phyloP scores from a whole-genome alignment of 64 coral and sea anemone species.

The Trachythela sp. region DNA sequence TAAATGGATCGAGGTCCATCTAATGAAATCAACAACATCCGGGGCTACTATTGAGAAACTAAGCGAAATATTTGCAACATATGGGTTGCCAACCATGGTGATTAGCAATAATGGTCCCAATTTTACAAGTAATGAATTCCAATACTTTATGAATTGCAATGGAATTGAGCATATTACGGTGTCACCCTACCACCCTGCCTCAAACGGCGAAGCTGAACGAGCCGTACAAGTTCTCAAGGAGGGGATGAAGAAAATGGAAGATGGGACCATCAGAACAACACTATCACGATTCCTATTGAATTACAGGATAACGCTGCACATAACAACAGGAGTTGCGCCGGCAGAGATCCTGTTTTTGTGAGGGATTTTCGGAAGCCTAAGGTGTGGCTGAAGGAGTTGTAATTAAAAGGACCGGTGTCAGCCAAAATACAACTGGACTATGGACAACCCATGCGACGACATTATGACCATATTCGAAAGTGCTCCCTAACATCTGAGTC shows the following conservation, averaged over 20 bases:
- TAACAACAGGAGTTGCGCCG: conserved; percentile 26
- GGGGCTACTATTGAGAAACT: background rate
- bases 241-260: background rate
- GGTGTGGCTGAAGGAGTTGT: background rate
- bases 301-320: conserved; percentile 32
- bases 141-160: background rate
- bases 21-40: no score
- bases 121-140: background rate
- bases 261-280: background rate
- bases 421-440: background rate
- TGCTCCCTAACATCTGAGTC: no score
- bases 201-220: background rate
- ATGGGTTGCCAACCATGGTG: background rate
- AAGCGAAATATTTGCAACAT: background rate
- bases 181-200: conserved; percentile 3
- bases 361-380: background rate
- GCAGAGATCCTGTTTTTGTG: background rate
- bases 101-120: background rate
- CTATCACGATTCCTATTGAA: conserved; percentile 21
- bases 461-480: background rate
- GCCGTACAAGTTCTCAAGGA: background rate
- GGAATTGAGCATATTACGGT: background rate
- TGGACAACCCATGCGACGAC: background rate
- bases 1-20: no score
- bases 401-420: background rate